Evolutionary conservation across 2,888 invertebrate species (phyloP).

Genomic region (Lymantria monacha): DNA sequence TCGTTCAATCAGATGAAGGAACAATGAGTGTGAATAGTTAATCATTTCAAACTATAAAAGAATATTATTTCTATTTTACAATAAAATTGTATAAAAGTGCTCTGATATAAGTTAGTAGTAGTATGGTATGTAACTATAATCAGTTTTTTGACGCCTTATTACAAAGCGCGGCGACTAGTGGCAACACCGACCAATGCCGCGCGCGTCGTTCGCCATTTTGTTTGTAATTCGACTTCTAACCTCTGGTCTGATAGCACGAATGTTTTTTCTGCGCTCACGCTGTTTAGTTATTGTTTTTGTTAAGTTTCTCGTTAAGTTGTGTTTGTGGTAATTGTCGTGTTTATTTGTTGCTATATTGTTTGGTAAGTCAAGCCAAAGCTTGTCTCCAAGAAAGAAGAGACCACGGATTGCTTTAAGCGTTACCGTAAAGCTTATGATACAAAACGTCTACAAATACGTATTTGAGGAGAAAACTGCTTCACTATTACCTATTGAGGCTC

Average conservation of each 20-base stretch:
- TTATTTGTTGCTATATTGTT: not conserved
- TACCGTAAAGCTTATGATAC: slow-evolving; percentile 23
- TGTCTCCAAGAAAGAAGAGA: slow-evolving; percentile 25
- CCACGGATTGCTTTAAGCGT: slow-evolving; percentile 9
- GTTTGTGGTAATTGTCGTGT: slow-evolving; percentile 4
- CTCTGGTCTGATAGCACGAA: slow-evolving; percentile 25
- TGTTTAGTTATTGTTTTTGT: slow-evolving; percentile 13
- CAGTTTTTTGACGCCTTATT: slow-evolving; percentile 14
- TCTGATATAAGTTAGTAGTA: slow-evolving; percentile 15
- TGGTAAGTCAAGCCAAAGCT: slow-evolving; percentile 15
- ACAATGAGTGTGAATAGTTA: slow-evolving; percentile 13
- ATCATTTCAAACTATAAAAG: slow-evolving; percentile 15
- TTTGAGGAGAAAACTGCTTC: slow-evolving; percentile 22
- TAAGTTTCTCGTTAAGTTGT: slow-evolving; percentile 24
- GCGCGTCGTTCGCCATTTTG: slow-evolving; percentile 13
- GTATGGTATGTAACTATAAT: slow-evolving; percentile 17
- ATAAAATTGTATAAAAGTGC: slow-evolving; percentile 13
- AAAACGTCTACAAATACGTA: slow-evolving; percentile 28
- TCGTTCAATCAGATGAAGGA: slow-evolving; percentile 13
- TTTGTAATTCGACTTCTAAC: slow-evolving; percentile 19
- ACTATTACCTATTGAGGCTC: slow-evolving; percentile 14
- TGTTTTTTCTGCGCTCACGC: slow-evolving; percentile 18
- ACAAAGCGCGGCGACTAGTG: not conserved
- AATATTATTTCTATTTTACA: slow-evolving; percentile 3
- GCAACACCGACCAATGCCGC: not conserved